Conservation (phyloP, 2,888 invertebrate genomes). For the Hydriomena furcata region DNA sequence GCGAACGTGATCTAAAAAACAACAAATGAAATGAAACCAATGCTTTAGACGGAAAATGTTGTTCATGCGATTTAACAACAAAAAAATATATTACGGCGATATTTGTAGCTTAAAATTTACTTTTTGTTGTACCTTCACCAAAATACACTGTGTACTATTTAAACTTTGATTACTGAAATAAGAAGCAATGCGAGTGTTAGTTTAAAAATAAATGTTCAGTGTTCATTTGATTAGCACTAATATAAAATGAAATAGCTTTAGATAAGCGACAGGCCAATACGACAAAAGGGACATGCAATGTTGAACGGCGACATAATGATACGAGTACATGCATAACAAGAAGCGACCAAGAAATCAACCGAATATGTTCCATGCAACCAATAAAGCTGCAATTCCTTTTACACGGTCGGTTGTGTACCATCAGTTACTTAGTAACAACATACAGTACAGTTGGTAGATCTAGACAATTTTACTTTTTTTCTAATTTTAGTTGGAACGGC, state of each 20-base stretch:
- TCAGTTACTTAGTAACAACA: not conserved
- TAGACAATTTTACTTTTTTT: too few species aligned
- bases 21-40: too few species aligned
- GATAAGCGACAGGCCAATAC: constrained; percentile 6
- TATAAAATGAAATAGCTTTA: constrained; percentile 2
- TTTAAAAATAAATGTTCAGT: too few species aligned
- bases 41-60: not conserved
- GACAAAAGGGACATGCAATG: constrained; percentile 10
- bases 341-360: constrained; percentile 20
- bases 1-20: constrained; percentile 85
- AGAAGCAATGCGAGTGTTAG: too few species aligned
- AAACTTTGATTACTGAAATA: too few species aligned
- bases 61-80: not conserved
- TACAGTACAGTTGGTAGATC: not conserved
- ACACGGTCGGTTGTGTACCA: not conserved
- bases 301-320: not conserved
- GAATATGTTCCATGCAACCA: constrained; percentile 17
- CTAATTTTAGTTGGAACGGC: too few species aligned
- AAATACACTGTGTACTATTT: too few species aligned
- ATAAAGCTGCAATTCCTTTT: not conserved
- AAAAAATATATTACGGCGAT: too few species aligned
- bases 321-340: constrained; percentile 6
- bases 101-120: too few species aligned
- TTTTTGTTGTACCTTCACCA: not conserved
- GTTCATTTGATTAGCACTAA: constrained; percentile 1